These are phyloP conservation scores for Celastrina argiolus DNA, from an alignment of 2,888 invertebrate species.

Conservation along the genomic window DNA sequence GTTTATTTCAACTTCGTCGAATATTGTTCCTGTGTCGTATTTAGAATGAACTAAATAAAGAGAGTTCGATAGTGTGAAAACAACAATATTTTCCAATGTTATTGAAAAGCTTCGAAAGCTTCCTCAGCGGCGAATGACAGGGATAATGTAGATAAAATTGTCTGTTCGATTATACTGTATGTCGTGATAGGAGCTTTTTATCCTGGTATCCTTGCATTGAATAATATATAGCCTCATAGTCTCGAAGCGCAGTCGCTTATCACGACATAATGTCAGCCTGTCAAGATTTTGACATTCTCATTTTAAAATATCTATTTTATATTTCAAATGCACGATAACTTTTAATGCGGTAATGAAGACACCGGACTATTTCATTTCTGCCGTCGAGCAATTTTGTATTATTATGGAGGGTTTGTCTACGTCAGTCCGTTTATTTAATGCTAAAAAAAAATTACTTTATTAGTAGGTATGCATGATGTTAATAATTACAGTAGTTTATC, in stretches of 20 bases:
- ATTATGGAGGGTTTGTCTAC: not conserved
- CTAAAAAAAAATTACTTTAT: too few species aligned
- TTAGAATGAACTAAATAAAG: not conserved
- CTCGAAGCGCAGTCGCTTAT: conserved; percentile 34
- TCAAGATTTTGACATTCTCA: conserved; percentile 30
- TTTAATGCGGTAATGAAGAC: not conserved
- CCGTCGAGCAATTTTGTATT: not conserved
- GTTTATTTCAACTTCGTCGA: not conserved
- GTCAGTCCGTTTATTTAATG: too few species aligned
- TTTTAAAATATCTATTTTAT: conserved; percentile 30
- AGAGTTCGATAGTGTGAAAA: not conserved
- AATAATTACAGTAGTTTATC: too few species aligned
- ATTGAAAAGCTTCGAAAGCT: not conserved
- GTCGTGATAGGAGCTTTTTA: conserved; percentile 6
- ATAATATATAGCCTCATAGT: conserved; percentile 25
- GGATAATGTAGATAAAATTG: conserved; percentile 7
- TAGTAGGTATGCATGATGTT: too few species aligned
- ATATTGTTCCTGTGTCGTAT: not conserved
- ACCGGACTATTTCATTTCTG: not conserved
- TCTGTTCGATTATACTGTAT: conserved; percentile 7
- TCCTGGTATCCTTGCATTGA: conserved; percentile 21
- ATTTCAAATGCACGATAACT: conserved; percentile 16
- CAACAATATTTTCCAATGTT: not conserved
- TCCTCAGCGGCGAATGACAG: not conserved
- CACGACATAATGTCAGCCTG: conserved; percentile 31